Percentiles rank a stretch among this genome's conserved stretches.
Evolutionary conservation across 2,113 vertebrate species (phyloP).

Genomic region (Catharus minimus): DNA sequence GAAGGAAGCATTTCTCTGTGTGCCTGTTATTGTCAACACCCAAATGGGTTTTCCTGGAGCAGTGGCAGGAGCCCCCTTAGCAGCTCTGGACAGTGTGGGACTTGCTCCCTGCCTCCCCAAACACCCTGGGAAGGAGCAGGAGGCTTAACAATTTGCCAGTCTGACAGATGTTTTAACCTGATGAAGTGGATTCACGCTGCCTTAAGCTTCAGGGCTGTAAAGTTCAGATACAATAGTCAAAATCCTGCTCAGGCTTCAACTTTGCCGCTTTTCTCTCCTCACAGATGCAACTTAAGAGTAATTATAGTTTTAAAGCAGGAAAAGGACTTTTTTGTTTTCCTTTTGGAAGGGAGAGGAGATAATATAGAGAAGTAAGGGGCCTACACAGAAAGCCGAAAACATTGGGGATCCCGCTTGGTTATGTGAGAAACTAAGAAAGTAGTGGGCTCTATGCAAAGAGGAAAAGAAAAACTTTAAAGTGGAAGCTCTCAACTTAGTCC

Average conservation of each 20-base stretch:
- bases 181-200: constrained; percentile 11
- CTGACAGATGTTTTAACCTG: constrained; percentile 59
- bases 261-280: not conserved
- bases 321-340: not conserved
- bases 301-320: not conserved
- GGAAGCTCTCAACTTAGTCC: not conserved
- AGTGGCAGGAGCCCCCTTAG: not conserved
- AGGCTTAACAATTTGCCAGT: constrained; percentile 32
- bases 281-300: not conserved
- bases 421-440: not conserved
- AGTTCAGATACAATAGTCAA: constrained; percentile 40
- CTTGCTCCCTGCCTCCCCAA: not conserved
- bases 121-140: constrained; percentile 11
- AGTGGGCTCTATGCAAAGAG: not conserved
- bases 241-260: constrained; percentile 9
- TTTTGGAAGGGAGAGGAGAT: not conserved
- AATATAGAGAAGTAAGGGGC: not conserved
- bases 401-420: not conserved
- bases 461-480: constrained; percentile 30
- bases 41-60: not conserved
- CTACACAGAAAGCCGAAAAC: not conserved
- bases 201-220: constrained; percentile 18
- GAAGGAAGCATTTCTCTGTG: not conserved
- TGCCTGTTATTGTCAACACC: not conserved
- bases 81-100: not conserved